Percentiles rank a stretch among this genome's conserved stretches.
These are phyloP conservation scores for Etia nguti DNA, from an alignment of 2,113 vertebrate genomes.

Conservation along the genomic window DNA sequence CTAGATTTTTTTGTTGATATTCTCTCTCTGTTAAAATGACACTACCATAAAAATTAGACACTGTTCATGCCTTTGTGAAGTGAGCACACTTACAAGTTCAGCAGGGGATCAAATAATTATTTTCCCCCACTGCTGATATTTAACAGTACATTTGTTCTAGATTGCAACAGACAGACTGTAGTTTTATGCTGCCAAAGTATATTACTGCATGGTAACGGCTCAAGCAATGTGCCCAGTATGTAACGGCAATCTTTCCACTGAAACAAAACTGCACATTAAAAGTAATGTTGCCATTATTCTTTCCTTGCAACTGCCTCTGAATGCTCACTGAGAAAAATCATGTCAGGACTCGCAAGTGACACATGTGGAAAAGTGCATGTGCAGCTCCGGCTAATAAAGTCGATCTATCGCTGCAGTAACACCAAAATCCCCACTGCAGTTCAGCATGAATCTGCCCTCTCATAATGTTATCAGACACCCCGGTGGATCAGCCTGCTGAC, in stretches of 20 bases:
- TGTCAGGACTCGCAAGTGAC: background rate
- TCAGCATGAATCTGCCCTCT: background rate
- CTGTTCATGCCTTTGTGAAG: background rate
- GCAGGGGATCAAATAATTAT: background rate
- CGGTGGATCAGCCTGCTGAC: constrained; percentile 30
- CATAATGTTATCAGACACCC: constrained; percentile 2
- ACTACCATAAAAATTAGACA: background rate
- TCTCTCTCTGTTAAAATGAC: background rate
- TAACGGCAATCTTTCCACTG: background rate
- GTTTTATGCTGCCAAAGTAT: background rate
- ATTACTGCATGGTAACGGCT: background rate
- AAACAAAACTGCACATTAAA: background rate
- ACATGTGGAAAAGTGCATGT: background rate
- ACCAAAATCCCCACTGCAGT: background rate
- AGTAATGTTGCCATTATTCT: background rate
- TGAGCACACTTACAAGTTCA: background rate
- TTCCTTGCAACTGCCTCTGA: background rate
- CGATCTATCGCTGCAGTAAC: background rate
- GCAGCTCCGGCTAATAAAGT: background rate
- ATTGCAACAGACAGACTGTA: background rate
- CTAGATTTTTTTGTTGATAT: background rate
- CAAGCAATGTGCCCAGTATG: background rate
- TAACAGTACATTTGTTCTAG: background rate
- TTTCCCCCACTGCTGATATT: background rate
- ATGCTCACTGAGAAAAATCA: background rate